phyloP scores from a whole-genome alignment of 2,113 vertebrate genomes.

The Varanus salvator region DNA sequence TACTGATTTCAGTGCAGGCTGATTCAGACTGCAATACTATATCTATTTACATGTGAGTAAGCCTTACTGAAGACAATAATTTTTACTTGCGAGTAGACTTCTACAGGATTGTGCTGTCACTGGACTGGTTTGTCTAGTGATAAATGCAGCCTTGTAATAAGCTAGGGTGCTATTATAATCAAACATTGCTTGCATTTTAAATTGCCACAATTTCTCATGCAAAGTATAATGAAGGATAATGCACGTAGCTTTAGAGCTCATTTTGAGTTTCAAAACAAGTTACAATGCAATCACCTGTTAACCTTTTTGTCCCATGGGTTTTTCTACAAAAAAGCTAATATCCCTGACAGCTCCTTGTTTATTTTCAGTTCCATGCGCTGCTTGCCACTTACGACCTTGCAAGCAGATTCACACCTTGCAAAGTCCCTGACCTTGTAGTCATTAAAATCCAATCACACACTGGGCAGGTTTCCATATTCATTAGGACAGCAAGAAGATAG shows the following conservation, averaged over 20 bases:
- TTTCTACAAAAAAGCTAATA: slow-evolving; percentile 72
- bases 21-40: slow-evolving; percentile 17
- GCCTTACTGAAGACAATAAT: not conserved
- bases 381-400: slow-evolving; percentile 71
- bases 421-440: slow-evolving; percentile 73
- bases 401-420: slow-evolving; percentile 71
- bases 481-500: slow-evolving; percentile 76
- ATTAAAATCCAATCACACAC: slow-evolving; percentile 79
- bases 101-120: not conserved
- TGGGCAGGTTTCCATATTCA: slow-evolving; percentile 75
- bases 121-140: slow-evolving; percentile 30
- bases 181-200: slow-evolving; percentile 59
- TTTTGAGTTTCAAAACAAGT: slow-evolving; percentile 73
- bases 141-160: slow-evolving; percentile 61
- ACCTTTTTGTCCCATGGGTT: slow-evolving; percentile 69
- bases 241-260: slow-evolving; percentile 58
- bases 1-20: slow-evolving; percentile 17
- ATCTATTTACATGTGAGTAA: not conserved
- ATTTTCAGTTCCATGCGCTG: slow-evolving; percentile 66
- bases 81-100: slow-evolving; percentile 6
- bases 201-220: slow-evolving; percentile 58
- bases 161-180: slow-evolving; percentile 53
- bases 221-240: slow-evolving; percentile 64
- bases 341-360: slow-evolving; percentile 72
- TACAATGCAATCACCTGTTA: slow-evolving; percentile 72